Conservation (phyloP, 2,113 vertebrate species). For the Sphyrna mokarran region DNA sequence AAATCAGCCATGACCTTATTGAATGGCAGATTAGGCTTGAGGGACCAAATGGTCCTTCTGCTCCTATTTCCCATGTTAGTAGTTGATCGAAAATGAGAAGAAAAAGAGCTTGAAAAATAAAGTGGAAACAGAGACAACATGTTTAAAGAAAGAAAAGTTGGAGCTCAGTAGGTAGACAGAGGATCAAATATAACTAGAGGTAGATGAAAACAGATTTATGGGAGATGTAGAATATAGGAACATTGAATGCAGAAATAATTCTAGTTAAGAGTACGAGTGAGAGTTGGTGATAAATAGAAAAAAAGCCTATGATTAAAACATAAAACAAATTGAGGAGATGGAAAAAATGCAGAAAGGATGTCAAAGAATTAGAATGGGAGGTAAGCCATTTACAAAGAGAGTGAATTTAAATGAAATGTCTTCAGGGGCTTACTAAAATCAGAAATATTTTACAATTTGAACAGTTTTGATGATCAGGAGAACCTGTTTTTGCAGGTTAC, state of each 20-base stretch:
- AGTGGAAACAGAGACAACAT: not conserved
- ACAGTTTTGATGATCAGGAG: not conserved
- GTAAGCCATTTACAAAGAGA: not conserved
- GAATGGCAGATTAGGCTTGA: too few species aligned
- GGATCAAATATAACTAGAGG: not conserved
- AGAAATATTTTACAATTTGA: not conserved
- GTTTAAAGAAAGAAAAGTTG: not conserved
- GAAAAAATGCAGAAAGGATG: not conserved
- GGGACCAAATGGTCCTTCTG: too few species aligned
- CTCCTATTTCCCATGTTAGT: too few species aligned
- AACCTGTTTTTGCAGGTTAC: not conserved
- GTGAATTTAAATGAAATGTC: not conserved
- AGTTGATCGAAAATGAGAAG: not conserved
- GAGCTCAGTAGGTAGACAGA: too few species aligned
- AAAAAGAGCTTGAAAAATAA: not conserved
- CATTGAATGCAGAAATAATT: not conserved
- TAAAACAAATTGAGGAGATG: not conserved
- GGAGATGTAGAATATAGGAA: not conserved
- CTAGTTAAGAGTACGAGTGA: not conserved
- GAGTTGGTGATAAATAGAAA: not conserved
- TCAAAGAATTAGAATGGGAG: not conserved
- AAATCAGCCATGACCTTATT: too few species aligned
- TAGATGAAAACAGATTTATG: not conserved
- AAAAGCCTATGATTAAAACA: not conserved
- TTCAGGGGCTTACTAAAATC: not conserved